These are phyloP conservation scores for Monochamus saltuarius DNA, from an alignment of 1,140 invertebrate genomes.

Conservation along the genomic window DNA sequence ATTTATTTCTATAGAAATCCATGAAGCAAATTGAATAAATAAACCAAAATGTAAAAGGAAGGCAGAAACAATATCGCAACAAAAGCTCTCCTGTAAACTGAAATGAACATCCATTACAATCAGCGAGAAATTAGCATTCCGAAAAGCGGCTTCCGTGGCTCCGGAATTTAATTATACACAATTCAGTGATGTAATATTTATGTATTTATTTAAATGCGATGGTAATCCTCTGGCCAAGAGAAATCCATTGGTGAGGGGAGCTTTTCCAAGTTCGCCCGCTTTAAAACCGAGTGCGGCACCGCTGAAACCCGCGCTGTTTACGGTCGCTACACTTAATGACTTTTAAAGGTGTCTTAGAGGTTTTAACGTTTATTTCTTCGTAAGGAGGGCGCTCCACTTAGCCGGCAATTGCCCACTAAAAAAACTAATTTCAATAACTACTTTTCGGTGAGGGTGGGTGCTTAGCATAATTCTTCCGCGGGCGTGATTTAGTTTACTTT, in stretches of 20 bases:
- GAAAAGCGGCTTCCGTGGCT: constrained; percentile 46
- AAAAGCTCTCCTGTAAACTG: constrained; percentile 40
- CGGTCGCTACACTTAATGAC: constrained; percentile 40
- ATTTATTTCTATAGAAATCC: constrained; percentile 2
- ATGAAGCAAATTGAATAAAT: constrained; percentile 36
- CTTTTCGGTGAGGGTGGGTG: not conserved
- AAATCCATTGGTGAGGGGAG: constrained; percentile 31
- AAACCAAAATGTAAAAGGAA: constrained; percentile 32
- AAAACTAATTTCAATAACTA: constrained; percentile 3
- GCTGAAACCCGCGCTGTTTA: constrained; percentile 35
- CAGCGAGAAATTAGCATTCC: constrained; percentile 50
- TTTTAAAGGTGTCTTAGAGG: constrained; percentile 41
- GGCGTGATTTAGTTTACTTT: too few relatives aligned
- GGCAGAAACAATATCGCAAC: constrained; percentile 37
- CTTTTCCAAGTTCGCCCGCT: constrained; percentile 23
- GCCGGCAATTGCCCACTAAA: not conserved
- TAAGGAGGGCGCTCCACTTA: constrained; percentile 8
- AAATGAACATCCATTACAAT: constrained; percentile 49
- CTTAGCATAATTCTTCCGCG: too few relatives aligned
- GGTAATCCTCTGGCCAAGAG: constrained; percentile 47
- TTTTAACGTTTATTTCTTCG: constrained; percentile 37
- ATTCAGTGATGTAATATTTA: constrained; percentile 54
- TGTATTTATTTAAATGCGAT: constrained; percentile 55
- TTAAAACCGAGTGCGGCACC: constrained; percentile 22
- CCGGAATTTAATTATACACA: constrained; percentile 53